Base-by-base conservation (phyloP, 2,888 invertebrate species). In the Thelaira solivaga region DNA sequence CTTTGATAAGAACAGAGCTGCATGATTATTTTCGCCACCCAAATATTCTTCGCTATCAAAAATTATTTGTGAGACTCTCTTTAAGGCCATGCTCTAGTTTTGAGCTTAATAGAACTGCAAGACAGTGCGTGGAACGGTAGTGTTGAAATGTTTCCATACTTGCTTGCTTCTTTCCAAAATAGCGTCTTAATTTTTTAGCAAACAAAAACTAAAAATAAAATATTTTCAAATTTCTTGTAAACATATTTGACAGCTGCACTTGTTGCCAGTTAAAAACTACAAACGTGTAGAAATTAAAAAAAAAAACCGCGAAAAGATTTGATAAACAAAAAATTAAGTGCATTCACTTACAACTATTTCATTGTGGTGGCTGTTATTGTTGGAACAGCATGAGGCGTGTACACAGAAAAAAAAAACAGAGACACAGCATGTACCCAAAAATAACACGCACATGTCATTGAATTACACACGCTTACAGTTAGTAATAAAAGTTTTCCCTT, bases 201-300 rank as follows among this genome's bases (percentile, higher is more conserved):
- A n/a, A n/a, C n/a, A n/a, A n/a, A n/a, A n/a, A n/a, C n/a, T n/a
- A 31, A 71, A 65, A 59, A 61, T 74, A 26, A 59, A 69, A 43
- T 16, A 73, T 65, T 65, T 74, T 24, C 51, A 78, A 69, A 64
- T 53, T 71, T 61, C 65, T 61, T 59, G 69, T 78, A 74, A 74
- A 74, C n/a, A n/a, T 78, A 69, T 78, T 74, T 78, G 78, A 74
- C 78, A 78, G 78, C 74, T 78, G 78, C 78, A 78, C 74, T 78
- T 74, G 78, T 49, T 65, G 24, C 41, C 57, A 47, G 49, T 59
- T 64, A 36, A 74, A 6, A 29, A 11, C 29, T 8, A 34, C 29
- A 49, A 51, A 71, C n/a, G 36, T 7, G 20, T 7, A n/a, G n/a
- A n/a, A n/a, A n/a, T n/a, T n/a, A n/a, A n/a, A n/a, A n/a, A n/a